Evolutionary conservation across 2,888 invertebrate species (phyloP).

Genomic region (Rutpela maculata): DNA sequence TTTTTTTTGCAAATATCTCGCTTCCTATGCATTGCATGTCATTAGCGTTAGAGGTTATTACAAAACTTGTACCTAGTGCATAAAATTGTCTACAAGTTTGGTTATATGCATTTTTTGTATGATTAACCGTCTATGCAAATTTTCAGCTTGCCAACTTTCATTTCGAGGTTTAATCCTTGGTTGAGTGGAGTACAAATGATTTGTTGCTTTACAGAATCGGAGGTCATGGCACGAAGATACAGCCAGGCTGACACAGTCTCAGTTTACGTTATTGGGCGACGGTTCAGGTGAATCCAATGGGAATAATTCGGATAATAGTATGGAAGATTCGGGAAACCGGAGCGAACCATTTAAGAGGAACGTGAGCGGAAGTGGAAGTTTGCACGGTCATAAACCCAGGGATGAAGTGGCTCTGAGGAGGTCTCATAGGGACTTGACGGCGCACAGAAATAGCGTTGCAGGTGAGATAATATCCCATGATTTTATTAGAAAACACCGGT

Average conservation of each 20-base stretch:
- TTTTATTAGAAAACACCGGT: neutral
- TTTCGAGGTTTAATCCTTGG: too few species aligned
- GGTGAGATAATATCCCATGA: conserved; percentile 55
- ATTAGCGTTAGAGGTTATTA: too few species aligned
- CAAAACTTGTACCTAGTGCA: too few species aligned
- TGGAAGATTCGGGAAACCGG: conserved; percentile 75
- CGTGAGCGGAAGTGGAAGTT: conserved; percentile 63
- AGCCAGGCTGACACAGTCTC: conserved; percentile 79
- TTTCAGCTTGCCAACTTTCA: too few species aligned
- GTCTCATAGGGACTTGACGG: conserved; percentile 67
- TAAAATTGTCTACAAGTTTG: too few species aligned
- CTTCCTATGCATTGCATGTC: too few species aligned
- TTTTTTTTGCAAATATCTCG: too few species aligned
- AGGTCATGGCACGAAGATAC: conserved; percentile 83
- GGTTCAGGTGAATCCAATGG: conserved; percentile 81
- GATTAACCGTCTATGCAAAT: too few species aligned
- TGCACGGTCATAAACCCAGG: conserved; percentile 70
- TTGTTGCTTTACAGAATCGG: conserved; percentile 78
- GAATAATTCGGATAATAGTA: conserved; percentile 87
- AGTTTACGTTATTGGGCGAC: conserved; percentile 79
- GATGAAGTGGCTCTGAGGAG: conserved; percentile 70
- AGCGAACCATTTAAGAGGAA: conserved; percentile 61
- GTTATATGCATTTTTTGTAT: too few species aligned
- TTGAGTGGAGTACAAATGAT: neutral
- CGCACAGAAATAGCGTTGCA: conserved; percentile 70